Base-by-base conservation (phyloP, 92 coral and sea anemone species). In the Siderastrea radians region DNA sequence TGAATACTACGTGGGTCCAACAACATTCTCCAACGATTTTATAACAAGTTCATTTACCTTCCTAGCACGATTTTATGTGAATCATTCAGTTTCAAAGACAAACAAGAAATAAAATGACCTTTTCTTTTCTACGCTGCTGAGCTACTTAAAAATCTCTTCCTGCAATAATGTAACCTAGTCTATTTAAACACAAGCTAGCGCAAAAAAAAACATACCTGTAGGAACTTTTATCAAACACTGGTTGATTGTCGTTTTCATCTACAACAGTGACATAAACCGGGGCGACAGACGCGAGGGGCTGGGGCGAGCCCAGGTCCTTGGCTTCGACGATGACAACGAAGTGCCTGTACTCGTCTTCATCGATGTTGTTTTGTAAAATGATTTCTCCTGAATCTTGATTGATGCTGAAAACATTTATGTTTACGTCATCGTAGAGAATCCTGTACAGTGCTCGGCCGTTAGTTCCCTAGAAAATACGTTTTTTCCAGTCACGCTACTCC, bases 171-270 rank as follows among this genome's bases (percentile, higher is more conserved):
- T 26, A 26, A 26, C 38, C 38, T 26, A 26, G 38, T 26, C 47
- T 6, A 2, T 3, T 64, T 7, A 64, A 43, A 14, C 6, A 69
- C 47, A 11, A 16, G 50, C 1, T 47, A 70, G 26, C 9, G 6
- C 6, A 53, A 53, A 53, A 53, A 50, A 52, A 19, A 2, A 3
- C 5, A 12, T 82, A 94, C 99, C 99, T 95, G 95, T 97, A 97
- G 44, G 79, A 62, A 4, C 75, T 79, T 47, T 92, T 88, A 9
- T 69, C 80, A 84, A 97, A 97, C 63, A 55, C 64, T 15, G 99
- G 99, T 11, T 91, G 83, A 58, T 97, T 97, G 63, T 97, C 99
- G 62, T 97, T 97, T 72, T 88, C 92, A 80, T 97, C 99, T 47
- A 83, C 90, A 52, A 97, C 88, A n/a, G 91, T 83, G 83, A 97